These are phyloP conservation scores for Bradypus variegatus DNA, from an alignment of 2,797 vertebrate species.

Conservation along the genomic window DNA sequence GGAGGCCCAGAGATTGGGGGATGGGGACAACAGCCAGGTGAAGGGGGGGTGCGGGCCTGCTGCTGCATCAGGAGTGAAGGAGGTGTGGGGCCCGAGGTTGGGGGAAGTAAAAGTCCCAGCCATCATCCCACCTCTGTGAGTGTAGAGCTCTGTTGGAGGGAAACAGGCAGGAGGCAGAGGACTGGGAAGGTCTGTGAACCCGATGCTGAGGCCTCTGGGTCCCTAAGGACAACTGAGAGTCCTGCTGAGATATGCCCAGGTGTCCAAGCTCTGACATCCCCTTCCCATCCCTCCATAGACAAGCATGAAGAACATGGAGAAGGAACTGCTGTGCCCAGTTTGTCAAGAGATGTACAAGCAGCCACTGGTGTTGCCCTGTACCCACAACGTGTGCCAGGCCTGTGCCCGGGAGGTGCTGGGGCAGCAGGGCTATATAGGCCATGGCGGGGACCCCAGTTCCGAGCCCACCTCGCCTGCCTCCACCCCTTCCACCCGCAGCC, in stretches of 20 bases:
- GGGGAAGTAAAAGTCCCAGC: not conserved
- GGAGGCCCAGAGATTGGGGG: not conserved
- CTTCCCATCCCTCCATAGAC: constrained; percentile 75
- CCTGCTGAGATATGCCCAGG: not conserved
- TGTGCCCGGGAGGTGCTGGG: constrained; percentile 92
- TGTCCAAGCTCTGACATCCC: constrained; percentile 14
- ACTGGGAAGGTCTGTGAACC: not conserved
- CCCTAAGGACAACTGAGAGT: not conserved
- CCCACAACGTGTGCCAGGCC: constrained; percentile 92
- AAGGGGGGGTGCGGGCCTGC: not conserved
- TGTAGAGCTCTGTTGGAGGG: not conserved
- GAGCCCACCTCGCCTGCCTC: constrained; percentile 91
- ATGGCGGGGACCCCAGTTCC: constrained; percentile 81
- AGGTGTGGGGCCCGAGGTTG: constrained; percentile 6
- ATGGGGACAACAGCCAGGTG: constrained; percentile 18
- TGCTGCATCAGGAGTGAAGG: not conserved
- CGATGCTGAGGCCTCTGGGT: not conserved
- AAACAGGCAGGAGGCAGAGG: not conserved
- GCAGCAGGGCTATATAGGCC: constrained; percentile 84
- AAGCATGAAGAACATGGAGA: constrained; percentile 98
- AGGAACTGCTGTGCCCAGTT: constrained; percentile 90
- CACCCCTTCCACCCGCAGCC: constrained; percentile 88
- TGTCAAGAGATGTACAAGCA: constrained; percentile 97
- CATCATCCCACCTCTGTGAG: not conserved
- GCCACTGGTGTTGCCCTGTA: constrained; percentile 90